A percentile compares a stretch with the other conserved stretches of the same genome.
These are phyloP conservation scores for Phaonia tiefii DNA, from an alignment of 2,888 invertebrate species.

Conservation along the genomic window DNA sequence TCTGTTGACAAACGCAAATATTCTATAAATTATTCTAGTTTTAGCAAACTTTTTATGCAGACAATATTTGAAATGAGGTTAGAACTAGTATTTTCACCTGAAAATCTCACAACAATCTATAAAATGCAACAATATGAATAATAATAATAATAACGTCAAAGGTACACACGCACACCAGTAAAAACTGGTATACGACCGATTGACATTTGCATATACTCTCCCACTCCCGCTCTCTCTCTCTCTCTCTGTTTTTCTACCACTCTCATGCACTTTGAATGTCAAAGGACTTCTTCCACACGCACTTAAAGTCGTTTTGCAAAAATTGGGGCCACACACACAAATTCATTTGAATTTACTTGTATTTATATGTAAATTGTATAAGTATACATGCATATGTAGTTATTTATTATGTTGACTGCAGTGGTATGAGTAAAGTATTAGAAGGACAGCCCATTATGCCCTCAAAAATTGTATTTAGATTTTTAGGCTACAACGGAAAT, in stretches of 20 bases:
- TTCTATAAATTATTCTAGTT: too few species aligned
- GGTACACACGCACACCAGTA: background rate
- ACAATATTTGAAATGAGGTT: slow-evolving; percentile 42
- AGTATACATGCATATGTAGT: too few species aligned
- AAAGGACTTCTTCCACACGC: background rate
- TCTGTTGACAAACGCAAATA: too few species aligned
- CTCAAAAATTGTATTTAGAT: background rate
- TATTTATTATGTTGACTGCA: too few species aligned
- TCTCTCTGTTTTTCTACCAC: background rate
- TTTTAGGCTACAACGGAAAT: background rate
- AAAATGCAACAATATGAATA: slow-evolving; percentile 27
- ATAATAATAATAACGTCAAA: slow-evolving; percentile 19
- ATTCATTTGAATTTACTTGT: background rate
- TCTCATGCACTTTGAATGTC: background rate
- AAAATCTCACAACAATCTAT: slow-evolving; percentile 49
- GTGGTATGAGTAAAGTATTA: too few species aligned
- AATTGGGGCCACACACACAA: slow-evolving; percentile 2
- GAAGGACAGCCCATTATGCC: background rate
- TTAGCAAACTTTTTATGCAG: too few species aligned
- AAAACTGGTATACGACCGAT: background rate
- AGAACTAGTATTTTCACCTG: slow-evolving; percentile 47
- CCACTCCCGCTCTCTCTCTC: background rate
- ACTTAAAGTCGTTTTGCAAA: background rate
- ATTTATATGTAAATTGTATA: too few species aligned
- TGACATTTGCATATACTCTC: background rate